phyloP scores from a whole-genome alignment of 2,797 vertebrate species.

The Vipera ursinii region DNA sequence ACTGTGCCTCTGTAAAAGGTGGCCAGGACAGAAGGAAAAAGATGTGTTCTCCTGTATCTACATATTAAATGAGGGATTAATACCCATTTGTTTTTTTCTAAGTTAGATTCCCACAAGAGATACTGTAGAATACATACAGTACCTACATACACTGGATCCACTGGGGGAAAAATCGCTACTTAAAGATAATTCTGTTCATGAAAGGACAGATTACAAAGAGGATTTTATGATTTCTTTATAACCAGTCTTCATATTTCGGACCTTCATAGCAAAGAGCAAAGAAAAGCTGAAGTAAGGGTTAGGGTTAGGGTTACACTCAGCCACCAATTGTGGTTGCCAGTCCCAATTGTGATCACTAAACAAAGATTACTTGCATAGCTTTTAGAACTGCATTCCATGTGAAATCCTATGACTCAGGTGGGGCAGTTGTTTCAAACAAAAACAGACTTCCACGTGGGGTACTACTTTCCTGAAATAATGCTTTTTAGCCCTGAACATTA shows the following conservation, averaged over 20 bases:
- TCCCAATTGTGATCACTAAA: not conserved
- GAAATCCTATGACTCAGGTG: not conserved
- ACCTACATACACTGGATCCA: not conserved
- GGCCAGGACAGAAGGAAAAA: no score
- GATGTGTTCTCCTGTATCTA: not conserved
- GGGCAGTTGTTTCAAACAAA: not conserved
- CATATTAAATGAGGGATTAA: not conserved
- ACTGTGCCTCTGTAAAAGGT: no score
- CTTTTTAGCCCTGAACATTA: not conserved
- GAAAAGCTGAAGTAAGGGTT: not conserved
- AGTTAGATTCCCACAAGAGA: not conserved
- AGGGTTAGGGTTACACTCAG: not conserved
- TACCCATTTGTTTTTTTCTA: not conserved
- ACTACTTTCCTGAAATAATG: not conserved
- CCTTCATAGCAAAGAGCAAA: not conserved
- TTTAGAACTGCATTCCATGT: not conserved
- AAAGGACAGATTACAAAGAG: not conserved
- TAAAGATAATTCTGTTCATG: not conserved
- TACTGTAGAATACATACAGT: not conserved
- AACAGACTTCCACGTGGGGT: not conserved
- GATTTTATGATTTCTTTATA: not conserved
- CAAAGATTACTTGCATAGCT: not conserved
- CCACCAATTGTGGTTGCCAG: not conserved
- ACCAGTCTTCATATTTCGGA: not conserved
- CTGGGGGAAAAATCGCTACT: not conserved